Evolutionary conservation across 2,888 invertebrate species (phyloP).

Genomic region (Blomia tropicalis): DNA sequence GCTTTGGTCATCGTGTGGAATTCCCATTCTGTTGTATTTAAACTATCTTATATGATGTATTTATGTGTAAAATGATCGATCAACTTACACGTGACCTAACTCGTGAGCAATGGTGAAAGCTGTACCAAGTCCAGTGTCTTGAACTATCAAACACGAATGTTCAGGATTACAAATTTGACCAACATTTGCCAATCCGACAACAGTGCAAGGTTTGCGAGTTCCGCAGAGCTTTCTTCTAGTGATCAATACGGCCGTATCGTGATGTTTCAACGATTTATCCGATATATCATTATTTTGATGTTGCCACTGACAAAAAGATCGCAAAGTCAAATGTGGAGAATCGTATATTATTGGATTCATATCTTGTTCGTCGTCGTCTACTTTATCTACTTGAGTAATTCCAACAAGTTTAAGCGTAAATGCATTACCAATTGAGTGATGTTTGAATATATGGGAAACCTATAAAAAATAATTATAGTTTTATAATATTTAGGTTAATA

Average conservation of each 20-base stretch:
- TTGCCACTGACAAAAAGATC: background rate
- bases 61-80: too few relatives aligned
- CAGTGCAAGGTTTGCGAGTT: background rate
- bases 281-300: background rate
- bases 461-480: too few relatives aligned
- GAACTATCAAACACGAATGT: background rate
- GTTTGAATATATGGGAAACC: background rate
- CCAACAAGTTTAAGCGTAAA: background rate
- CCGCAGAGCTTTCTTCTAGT: background rate
- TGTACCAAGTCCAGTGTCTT: background rate
- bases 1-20: slow-evolving; percentile 5
- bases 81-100: background rate
- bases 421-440: background rate
- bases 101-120: slow-evolving; percentile 2
- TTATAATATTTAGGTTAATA: too few relatives aligned
- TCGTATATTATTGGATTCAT: background rate
- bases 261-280: background rate
- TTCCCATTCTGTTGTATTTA: too few relatives aligned
- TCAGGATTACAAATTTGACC: background rate
- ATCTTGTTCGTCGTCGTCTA: background rate
- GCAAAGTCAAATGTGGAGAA: background rate
- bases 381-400: background rate
- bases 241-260: background rate
- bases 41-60: too few relatives aligned
- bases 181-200: slow-evolving; percentile 2